Evolutionary conservation across 1,140 invertebrate genomes (phyloP), one percentile per base, ranked within the genome.

Genomic region (Teleopsis dalmanni): DNA sequence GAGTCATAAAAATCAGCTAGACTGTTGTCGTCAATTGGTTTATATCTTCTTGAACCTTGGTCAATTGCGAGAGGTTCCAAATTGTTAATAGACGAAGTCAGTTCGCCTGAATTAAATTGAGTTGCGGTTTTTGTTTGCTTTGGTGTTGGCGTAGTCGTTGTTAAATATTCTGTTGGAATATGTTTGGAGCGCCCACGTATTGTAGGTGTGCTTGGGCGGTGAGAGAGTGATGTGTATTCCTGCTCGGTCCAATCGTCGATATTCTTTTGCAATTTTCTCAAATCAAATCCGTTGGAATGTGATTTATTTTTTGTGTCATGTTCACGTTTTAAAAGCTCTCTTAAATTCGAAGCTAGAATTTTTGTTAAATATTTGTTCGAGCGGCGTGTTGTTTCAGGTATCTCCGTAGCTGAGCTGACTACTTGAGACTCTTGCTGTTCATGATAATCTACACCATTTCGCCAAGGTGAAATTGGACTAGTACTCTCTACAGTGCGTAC

Each of bases 221-320:
- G 71, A 3, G 73, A 69, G 7, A 75, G 59, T 34, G 76, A 77
- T 8, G 78, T 79, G 64, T 78, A 84, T 65, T 84, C 83, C 73
- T 87, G 83, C 55, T 85, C 83, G 2, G 85, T 88, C 87, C 87
- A 89, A 27, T 84, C 83, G 58, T 89, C 86, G 31, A 89, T 89
- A 54, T 86, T 87, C 56, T 87, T 84, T 60, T 88, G 85, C 38
- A 88, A 63, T 58, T 81, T 81, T 21, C 80, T 76, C 14, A 85
- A 76, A 58, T 87, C 84, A 55, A 85, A 83, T 0, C 78, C 78
- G 31, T 76, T 76, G 48, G 76, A 76, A 25, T 67, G 73, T 40
- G 52, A 7, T 38, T 48, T 40, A 33, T 61, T 54, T 8, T 34
- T 41, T 21, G 59, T 49, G 10, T 68, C 63, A 21, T 66, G 56